phyloP scores from a whole-genome alignment of 2,888 invertebrate species.

The Iphiclides podalirius region DNA sequence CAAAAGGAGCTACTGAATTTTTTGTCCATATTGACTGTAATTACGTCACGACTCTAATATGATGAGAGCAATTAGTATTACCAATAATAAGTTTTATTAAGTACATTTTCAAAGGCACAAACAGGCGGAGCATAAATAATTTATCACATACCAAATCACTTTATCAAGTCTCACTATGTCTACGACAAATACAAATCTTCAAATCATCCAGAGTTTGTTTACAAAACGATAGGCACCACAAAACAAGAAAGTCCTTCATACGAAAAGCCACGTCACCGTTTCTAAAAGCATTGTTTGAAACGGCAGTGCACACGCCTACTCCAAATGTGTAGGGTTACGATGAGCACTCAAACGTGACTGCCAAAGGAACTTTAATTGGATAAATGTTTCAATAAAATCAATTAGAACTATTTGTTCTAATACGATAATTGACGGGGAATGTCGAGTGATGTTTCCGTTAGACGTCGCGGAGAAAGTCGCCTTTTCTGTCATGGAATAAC shows the following conservation, averaged over 20 bases:
- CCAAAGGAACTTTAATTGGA: slow-evolving; percentile 52
- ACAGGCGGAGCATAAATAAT: no score
- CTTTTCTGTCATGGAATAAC: no score
- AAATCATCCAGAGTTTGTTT: background rate
- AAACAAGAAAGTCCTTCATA: slow-evolving; percentile 1
- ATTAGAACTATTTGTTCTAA: slow-evolving; percentile 24
- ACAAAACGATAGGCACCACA: background rate
- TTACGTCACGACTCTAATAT: no score
- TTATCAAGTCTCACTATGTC: no score
- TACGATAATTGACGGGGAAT: slow-evolving; percentile 11
- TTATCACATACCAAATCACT: no score
- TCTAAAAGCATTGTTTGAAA: slow-evolving; percentile 72
- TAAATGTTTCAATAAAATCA: slow-evolving; percentile 33
- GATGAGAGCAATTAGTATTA: no score
- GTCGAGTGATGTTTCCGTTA: background rate
- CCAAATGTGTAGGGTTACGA: slow-evolving; percentile 54
- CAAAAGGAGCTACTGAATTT: no score
- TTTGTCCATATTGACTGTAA: no score
- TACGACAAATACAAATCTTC: no score
- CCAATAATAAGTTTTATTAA: no score
- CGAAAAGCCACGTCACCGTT: slow-evolving; percentile 54
- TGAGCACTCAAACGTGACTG: slow-evolving; percentile 36
- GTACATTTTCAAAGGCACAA: no score
- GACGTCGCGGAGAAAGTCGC: no score
- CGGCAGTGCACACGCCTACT: slow-evolving; percentile 57